Evolutionary conservation across 1,140 invertebrate species (phyloP).

Genomic region (Diploscapter pachys): DNA sequence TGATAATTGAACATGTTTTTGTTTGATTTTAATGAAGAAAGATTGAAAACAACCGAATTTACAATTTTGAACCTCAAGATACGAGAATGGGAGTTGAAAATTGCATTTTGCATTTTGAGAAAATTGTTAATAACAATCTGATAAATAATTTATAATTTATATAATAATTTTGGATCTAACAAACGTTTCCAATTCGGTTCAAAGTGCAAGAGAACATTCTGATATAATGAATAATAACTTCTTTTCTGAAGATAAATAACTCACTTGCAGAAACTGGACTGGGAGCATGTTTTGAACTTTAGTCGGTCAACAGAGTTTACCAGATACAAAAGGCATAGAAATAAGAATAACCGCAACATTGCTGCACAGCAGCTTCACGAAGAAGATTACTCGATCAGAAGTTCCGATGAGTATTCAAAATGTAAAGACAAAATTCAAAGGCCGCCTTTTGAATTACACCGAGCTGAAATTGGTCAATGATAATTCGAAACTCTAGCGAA

Average conservation of each 20-base stretch:
- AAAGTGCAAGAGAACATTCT: not conserved
- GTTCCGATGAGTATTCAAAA: too few relatives aligned
- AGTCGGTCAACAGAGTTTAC: conserved; percentile 19
- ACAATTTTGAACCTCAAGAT: not conserved
- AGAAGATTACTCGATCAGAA: too few relatives aligned
- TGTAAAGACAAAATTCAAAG: too few relatives aligned
- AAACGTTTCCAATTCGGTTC: not conserved
- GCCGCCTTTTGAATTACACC: too few relatives aligned
- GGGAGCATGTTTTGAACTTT: conserved; percentile 57
- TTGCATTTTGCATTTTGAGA: too few relatives aligned
- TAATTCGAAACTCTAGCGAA: too few relatives aligned
- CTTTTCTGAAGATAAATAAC: not conserved
- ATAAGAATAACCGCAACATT: too few relatives aligned
- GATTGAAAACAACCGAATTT: conserved; percentile 6
- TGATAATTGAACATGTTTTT: not conserved
- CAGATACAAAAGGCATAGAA: too few relatives aligned
- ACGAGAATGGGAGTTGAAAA: conserved; percentile 1
- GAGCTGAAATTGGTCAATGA: too few relatives aligned
- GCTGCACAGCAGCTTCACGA: too few relatives aligned
- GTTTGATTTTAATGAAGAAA: not conserved
- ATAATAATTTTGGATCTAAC: not conserved
- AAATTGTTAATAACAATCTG: not conserved
- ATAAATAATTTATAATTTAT: not conserved
- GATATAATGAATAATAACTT: not conserved
- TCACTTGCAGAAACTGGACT: conserved; percentile 57